phyloP scores from a whole-genome alignment of 92 coral and sea anemone genomes.

The Bergia puertoricense region DNA sequence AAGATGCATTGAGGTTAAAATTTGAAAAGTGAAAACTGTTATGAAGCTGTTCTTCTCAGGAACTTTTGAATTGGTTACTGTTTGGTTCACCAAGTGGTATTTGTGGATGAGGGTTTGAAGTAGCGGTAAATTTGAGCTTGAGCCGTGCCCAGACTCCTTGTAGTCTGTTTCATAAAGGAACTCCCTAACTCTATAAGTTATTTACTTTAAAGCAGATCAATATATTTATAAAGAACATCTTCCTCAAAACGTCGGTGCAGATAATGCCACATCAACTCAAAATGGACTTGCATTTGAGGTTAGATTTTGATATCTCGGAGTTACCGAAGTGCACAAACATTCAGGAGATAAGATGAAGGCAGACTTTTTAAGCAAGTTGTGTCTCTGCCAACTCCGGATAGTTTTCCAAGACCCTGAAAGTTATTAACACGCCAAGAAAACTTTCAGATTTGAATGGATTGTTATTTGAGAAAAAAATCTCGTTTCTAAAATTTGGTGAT shows the following conservation, averaged over 20 bases:
- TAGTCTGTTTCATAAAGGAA: too few relatives aligned
- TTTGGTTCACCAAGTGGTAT: too few relatives aligned
- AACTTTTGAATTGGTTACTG: too few relatives aligned
- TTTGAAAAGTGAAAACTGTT: too few relatives aligned
- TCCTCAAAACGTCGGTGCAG: background rate
- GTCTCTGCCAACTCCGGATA: background rate
- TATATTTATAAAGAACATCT: too few relatives aligned
- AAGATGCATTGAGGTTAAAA: too few relatives aligned
- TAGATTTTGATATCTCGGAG: background rate
- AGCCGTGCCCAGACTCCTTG: too few relatives aligned
- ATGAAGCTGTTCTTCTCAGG: too few relatives aligned
- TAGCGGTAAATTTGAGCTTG: too few relatives aligned
- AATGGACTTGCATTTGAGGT: background rate
- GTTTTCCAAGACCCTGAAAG: background rate
- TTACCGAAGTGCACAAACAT: background rate
- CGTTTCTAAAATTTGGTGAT: background rate
- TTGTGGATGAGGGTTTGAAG: too few relatives aligned
- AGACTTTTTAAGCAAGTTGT: too few relatives aligned
- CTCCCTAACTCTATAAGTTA: background rate
- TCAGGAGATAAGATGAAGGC: too few relatives aligned
- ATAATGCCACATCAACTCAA: background rate
- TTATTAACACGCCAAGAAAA: background rate
- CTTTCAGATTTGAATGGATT: background rate
- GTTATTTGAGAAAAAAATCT: background rate
- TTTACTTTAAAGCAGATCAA: background rate